These are phyloP conservation scores for Drosophila asahinai DNA, from an alignment of 1,140 invertebrate species.

Conservation along the genomic window DNA sequence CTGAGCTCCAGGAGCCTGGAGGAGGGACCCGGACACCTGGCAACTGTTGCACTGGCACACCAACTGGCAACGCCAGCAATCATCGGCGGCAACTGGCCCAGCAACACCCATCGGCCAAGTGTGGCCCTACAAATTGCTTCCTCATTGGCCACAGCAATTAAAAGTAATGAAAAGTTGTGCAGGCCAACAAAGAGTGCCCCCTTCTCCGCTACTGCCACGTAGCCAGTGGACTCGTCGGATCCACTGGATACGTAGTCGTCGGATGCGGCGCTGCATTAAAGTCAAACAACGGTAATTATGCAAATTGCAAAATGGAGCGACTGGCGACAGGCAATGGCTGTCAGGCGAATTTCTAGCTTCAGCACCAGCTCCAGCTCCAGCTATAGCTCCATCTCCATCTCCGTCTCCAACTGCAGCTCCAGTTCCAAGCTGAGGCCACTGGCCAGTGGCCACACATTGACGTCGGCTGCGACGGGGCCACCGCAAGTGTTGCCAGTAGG, in stretches of 20 bases:
- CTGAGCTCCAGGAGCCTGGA: constrained; percentile 8
- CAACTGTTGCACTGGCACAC: constrained; percentile 49
- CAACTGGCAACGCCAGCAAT: constrained; percentile 16
- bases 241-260: constrained; percentile 53
- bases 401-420: not conserved
- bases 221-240: constrained; percentile 22
- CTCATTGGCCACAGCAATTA: constrained; percentile 81
- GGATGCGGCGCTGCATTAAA: constrained; percentile 75
- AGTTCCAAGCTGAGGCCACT: constrained; percentile 30
- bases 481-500: constrained; percentile 79
- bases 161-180: constrained; percentile 79
- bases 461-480: constrained; percentile 38
- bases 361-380: constrained; percentile 24
- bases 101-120: constrained; percentile 13
- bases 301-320: constrained; percentile 80
- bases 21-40: constrained; percentile 41
- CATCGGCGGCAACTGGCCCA: not conserved
- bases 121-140: constrained; percentile 79
- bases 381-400: constrained; percentile 12
- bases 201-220: constrained; percentile 21
- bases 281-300: constrained; percentile 82
- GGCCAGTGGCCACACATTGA: constrained; percentile 35
- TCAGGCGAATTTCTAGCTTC: constrained; percentile 39
- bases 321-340: constrained; percentile 45
- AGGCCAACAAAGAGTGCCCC: constrained; percentile 44